Evolutionary conservation across 2,888 invertebrate species (phyloP), one percentile per base, ranked within the genome.

Genomic region (Exephanes ischioxanthus): DNA sequence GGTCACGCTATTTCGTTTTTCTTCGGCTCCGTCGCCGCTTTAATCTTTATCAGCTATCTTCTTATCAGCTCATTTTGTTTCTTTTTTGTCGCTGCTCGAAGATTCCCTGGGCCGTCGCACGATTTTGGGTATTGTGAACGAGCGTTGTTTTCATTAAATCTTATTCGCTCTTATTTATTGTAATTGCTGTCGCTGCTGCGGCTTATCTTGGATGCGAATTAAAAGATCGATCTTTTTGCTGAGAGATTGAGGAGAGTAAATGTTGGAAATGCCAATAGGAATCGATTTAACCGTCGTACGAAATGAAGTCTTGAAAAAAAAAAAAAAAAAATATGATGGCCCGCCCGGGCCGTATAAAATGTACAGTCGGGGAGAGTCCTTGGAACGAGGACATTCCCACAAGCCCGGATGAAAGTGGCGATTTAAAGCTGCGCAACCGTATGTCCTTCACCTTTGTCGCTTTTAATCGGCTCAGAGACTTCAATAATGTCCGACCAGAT

Each of bases 381-480:
- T 73, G 79, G 53, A 63, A 58, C 78, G 66, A 73, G 61, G 68
- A 83, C 45, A 53, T 73, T 68, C 61, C 61, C 58, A 37, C 63
- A n/a, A 73, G 73, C 26, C 19, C 51, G 58, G 48, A 67, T 68
- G 61, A 63, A 37, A 83, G 45, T 48, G 45, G 67, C 48, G 77
- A 45, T 82, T 51, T 82, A 68, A 22, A 71, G 67, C 63, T 66
- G 45, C 63, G 68, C 67, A 30, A n/a, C 55, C 30, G 41, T 33
- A 66, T 70, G 83, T 83, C 70, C 83, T 83, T 75, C 83, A 80
- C 79, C 83, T 83, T 71, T 75, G 45, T 55, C 22, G 41, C 70
- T 61, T 78, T 83, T 80, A 83, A 83, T 83, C 83, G 79, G 83
- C 79, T 73, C 70, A 53, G 55, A 80, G 41, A 68, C 75, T 70